A percentile compares a stretch with the other conserved stretches of the same genome.
Conservation (phyloP, 1,140 invertebrate species). For the Apis florea region DNA sequence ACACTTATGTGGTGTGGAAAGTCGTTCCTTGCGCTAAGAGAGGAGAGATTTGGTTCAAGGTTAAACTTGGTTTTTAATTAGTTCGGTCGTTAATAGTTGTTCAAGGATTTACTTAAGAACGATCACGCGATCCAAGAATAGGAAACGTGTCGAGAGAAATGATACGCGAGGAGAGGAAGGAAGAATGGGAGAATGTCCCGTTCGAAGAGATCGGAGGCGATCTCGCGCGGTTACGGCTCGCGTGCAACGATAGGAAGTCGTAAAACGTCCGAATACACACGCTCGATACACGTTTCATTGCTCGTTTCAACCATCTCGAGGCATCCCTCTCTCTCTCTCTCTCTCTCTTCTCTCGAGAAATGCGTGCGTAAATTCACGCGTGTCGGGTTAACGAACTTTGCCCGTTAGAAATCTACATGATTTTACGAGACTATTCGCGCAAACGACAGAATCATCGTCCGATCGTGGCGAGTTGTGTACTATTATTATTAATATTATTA, state of each 20-base stretch:
- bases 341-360: neutral
- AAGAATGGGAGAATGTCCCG: neutral
- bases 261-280: neutral
- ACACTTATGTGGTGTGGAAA: too few relatives aligned
- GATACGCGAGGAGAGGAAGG: too few relatives aligned
- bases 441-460: slow-evolving; percentile 24
- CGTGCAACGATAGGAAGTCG: neutral
- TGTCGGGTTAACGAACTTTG: slow-evolving; percentile 40
- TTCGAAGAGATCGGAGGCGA: neutral
- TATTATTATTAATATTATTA: too few relatives aligned
- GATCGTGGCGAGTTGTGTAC: neutral
- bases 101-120: too few relatives aligned
- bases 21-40: too few relatives aligned
- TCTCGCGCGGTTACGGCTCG: neutral
- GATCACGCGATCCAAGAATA: too few relatives aligned
- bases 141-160: too few relatives aligned
- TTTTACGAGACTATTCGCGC: slow-evolving; percentile 1
- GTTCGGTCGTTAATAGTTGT: too few relatives aligned
- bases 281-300: neutral
- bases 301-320: slow-evolving; percentile 1
- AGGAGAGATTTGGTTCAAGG: too few relatives aligned
- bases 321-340: too few relatives aligned
- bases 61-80: too few relatives aligned
- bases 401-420: slow-evolving; percentile 31
- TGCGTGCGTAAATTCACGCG: slow-evolving; percentile 2